Evolutionary conservation across 2,113 vertebrate genomes (phyloP).

Genomic region (Sphyrna mokarran): DNA sequence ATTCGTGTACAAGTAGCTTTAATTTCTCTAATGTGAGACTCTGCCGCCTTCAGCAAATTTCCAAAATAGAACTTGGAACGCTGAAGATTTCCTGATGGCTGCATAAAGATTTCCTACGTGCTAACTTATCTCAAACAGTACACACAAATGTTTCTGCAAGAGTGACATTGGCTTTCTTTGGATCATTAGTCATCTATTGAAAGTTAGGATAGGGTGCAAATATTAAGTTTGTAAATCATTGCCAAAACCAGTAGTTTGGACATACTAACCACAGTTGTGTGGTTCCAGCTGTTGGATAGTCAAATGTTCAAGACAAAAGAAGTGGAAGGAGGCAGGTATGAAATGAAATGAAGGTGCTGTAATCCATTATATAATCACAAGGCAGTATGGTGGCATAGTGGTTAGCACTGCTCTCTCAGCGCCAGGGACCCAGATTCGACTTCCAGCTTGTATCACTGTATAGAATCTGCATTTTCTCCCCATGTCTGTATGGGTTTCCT

Average conservation of each 20-base stretch:
- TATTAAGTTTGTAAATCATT: neutral
- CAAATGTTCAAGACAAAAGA: neutral
- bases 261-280: neutral
- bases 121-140: neutral
- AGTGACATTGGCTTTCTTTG: neutral
- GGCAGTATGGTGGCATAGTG: too few relatives aligned
- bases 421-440: too few relatives aligned
- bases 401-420: too few relatives aligned
- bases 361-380: too few relatives aligned
- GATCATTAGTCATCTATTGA: neutral
- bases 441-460: too few relatives aligned
- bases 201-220: neutral
- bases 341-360: neutral
- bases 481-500: too few relatives aligned
- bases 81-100: neutral
- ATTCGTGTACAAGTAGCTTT: neutral
- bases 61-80: neutral
- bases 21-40: neutral
- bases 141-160: neutral
- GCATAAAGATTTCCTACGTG: neutral
- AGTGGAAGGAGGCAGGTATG: neutral
- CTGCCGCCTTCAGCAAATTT: neutral
- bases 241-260: neutral
- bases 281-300: neutral
- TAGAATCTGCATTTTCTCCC: too few relatives aligned